Conservation (phyloP, 1,140 invertebrate genomes). For the Hestina assimilis region DNA sequence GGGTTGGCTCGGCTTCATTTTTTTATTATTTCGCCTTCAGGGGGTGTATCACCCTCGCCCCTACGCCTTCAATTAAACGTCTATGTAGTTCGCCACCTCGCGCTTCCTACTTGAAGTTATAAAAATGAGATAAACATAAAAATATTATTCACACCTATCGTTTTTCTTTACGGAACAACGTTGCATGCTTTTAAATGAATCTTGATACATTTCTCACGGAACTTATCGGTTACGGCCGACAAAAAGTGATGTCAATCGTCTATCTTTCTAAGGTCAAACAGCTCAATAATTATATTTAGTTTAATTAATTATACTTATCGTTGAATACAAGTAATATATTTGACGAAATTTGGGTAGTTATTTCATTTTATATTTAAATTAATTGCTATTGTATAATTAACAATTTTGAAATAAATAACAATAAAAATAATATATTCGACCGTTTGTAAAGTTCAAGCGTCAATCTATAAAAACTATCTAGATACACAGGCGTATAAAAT, state of each 20-base stretch:
- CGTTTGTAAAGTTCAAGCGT: neutral
- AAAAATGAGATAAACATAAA: slow-evolving; percentile 76
- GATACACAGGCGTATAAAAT: neutral
- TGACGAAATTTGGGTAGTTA: too few relatives aligned
- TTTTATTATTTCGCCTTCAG: slow-evolving; percentile 65
- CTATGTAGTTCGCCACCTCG: slow-evolving; percentile 69
- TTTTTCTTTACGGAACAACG: slow-evolving; percentile 36
- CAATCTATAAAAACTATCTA: neutral
- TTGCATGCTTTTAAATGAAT: neutral
- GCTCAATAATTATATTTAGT: too few relatives aligned
- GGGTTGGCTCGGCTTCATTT: slow-evolving; percentile 64
- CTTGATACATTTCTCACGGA: neutral
- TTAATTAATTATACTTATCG: too few relatives aligned
- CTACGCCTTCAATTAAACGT: slow-evolving; percentile 72
- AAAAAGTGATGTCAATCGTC: too few relatives aligned
- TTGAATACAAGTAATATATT: too few relatives aligned
- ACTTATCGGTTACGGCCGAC: neutral
- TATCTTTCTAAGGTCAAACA: too few relatives aligned
- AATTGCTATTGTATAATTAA: too few relatives aligned
- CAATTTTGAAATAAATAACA: too few relatives aligned
- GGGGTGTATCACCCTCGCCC: slow-evolving; percentile 53
- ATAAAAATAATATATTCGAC: neutral
- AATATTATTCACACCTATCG: slow-evolving; percentile 64
- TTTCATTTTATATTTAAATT: too few relatives aligned
- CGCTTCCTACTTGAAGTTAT: slow-evolving; percentile 74